Evolutionary conservation across 2,113 vertebrate species (phyloP), one percentile per base, ranked within the genome.

Genomic region (Brachyhypopomus occidentalis): DNA sequence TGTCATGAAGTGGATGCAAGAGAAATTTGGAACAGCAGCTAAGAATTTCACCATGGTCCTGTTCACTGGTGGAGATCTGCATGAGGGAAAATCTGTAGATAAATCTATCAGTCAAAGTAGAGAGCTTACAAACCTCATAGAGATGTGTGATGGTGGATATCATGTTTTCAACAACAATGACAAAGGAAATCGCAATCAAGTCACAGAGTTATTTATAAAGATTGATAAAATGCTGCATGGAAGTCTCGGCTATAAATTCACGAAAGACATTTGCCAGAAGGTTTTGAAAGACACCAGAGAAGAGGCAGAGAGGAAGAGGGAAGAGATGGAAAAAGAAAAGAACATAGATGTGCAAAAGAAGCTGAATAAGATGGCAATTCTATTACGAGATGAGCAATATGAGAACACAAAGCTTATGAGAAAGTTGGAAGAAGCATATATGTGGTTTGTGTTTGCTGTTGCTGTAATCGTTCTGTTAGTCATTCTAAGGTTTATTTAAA

Each of bases 61-160:
- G 25, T 87, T 87, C 60, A 86, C 77, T 14, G 41, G 25, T 30
- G 83, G 84, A 67, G 84, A 88, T 73, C 74, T 84, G 22, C 30
- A 45, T 8, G 74, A 41, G 12, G 19, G 8, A 5, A 76, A 48
- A 17, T 12, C 16, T 2, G 41, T 9, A 5, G 62, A 76, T 4
- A 70, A 86, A 20, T 23, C 59, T 20, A n/a, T 76, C 14, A 17
- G 16, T 19, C 0, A 63, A 6, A 64, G 59, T 25, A 8, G 2
- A 20, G 20, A 17, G 0, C 25, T 81, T 11, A 27, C 1, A n/a
- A n/a, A n/a, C n/a, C n/a, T n/a, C n/a, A n/a, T n/a, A n/a, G n/a
- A n/a, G n/a, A n/a, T n/a, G n/a, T 74, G 71, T 4, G 4, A 5
- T 22, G 14, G 7, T 55, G 30, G 71, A 74, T 75, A 74, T 73